A percentile compares a stretch with the other conserved stretches of the same genome.
Conservation (phyloP, 1,140 invertebrate genomes). For the Drosophila watanabei region DNA sequence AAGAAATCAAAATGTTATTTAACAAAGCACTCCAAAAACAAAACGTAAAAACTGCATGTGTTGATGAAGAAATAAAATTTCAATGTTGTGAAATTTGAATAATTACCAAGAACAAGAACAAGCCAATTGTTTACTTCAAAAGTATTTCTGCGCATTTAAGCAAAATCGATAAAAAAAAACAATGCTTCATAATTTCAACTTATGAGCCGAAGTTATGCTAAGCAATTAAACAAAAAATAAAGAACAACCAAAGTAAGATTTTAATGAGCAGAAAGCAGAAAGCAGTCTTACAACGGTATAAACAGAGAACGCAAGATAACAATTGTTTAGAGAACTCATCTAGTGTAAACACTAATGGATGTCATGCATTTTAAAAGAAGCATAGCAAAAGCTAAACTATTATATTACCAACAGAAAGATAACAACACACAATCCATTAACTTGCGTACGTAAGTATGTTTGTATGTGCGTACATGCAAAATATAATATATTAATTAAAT, state of each 20-base stretch:
- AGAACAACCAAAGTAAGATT: conserved; percentile 39
- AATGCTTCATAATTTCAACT: conserved; percentile 34
- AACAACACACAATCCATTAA: conserved; percentile 43
- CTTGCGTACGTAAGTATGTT: conserved; percentile 45
- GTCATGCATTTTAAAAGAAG: conserved; percentile 66
- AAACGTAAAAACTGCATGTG: conserved; percentile 55
- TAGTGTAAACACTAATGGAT: conserved; percentile 41
- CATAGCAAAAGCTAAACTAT: conserved; percentile 60
- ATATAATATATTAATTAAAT: conserved; percentile 75
- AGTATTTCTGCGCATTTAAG: conserved; percentile 84
- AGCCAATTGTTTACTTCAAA: conserved; percentile 77
- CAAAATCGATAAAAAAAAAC: conserved; percentile 64
- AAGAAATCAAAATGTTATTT: conserved; percentile 60
- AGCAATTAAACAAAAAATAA: conserved; percentile 40
- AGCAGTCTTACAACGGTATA: conserved; percentile 19
- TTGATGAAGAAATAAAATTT: conserved; percentile 62
- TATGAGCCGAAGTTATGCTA: conserved; percentile 54
- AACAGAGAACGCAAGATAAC: conserved; percentile 22
- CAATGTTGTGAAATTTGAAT: conserved; percentile 60
- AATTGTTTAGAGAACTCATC: conserved; percentile 43
- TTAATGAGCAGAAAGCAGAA: conserved; percentile 38
- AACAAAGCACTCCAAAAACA: conserved; percentile 48
- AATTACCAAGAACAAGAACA: conserved; percentile 41
- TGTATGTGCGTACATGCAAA: conserved; percentile 62
- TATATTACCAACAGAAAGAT: conserved; percentile 57